phyloP scores from a whole-genome alignment of 2,113 vertebrate genomes.

The Indicator maculatus region DNA sequence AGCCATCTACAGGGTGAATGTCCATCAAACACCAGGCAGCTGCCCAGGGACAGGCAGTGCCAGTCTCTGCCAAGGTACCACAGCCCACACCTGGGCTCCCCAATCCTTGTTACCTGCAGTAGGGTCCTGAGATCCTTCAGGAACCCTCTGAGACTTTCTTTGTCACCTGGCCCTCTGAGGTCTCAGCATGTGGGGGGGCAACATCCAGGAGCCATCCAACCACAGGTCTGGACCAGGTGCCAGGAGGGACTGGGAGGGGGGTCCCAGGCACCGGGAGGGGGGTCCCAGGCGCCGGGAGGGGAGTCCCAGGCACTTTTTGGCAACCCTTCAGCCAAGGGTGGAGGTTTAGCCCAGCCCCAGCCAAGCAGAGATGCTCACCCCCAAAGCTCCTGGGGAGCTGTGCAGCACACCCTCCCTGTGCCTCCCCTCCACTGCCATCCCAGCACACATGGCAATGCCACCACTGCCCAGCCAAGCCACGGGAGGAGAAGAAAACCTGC shows the following conservation, averaged over 20 bases:
- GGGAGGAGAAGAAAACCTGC: rapidly evolving
- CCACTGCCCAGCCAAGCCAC: neutral
- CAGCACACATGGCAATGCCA: neutral
- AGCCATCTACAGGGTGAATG: rapidly evolving
- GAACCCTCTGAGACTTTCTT: neutral
- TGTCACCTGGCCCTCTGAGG: neutral
- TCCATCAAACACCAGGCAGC: neutral
- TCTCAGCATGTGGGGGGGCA: rapidly evolving
- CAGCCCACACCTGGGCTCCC: neutral
- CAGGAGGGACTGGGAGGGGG: rapidly evolving
- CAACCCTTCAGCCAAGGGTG: neutral
- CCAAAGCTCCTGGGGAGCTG: neutral
- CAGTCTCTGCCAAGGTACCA: neutral
- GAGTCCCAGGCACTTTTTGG: no score
- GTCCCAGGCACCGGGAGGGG: no score
- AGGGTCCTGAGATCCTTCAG: neutral
- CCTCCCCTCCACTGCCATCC: neutral
- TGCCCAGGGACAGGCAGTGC: neutral
- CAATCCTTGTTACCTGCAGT: neutral
- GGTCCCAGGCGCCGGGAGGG: no score
- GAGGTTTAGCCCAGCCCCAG: neutral
- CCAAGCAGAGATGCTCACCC: neutral
- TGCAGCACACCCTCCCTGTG: neutral
- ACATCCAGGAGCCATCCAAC: neutral
- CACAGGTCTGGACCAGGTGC: neutral